Conservation (phyloP, 2,797 vertebrate species). For the Monodelphis domestica region DNA sequence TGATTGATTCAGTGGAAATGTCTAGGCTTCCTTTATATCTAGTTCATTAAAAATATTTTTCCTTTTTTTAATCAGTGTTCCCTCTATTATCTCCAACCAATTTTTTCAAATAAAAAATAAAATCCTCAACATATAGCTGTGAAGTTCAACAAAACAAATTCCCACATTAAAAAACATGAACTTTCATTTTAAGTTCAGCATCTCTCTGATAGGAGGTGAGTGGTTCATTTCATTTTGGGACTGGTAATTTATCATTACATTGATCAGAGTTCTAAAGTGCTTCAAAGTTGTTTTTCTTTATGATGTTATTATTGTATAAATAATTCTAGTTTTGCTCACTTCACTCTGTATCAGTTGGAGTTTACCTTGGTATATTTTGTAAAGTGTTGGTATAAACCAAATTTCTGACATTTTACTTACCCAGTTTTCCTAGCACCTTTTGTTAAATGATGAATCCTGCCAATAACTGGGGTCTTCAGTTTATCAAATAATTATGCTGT, state of each 20-base stretch:
- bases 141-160: neutral
- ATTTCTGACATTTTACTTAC: too few relatives aligned
- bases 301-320: neutral
- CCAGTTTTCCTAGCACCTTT: too few relatives aligned
- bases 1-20: neutral
- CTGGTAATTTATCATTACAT: neutral
- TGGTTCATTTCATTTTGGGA: neutral
- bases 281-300: neutral
- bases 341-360: neutral
- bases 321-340: neutral
- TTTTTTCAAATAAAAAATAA: neutral
- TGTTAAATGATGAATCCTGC: too few relatives aligned
- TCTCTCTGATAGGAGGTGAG: neutral
- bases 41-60: neutral
- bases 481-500: neutral
- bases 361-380: too few relatives aligned
- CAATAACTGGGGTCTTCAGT: neutral
- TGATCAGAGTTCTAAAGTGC: neutral
- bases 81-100: neutral
- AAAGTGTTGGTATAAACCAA: too few relatives aligned
- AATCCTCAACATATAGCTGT: neutral
- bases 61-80: neutral
- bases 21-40: neutral
- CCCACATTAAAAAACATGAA: neutral
- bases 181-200: neutral